Evolutionary conservation across 1,140 invertebrate genomes (phyloP).

Genomic region (Achroia grisella): DNA sequence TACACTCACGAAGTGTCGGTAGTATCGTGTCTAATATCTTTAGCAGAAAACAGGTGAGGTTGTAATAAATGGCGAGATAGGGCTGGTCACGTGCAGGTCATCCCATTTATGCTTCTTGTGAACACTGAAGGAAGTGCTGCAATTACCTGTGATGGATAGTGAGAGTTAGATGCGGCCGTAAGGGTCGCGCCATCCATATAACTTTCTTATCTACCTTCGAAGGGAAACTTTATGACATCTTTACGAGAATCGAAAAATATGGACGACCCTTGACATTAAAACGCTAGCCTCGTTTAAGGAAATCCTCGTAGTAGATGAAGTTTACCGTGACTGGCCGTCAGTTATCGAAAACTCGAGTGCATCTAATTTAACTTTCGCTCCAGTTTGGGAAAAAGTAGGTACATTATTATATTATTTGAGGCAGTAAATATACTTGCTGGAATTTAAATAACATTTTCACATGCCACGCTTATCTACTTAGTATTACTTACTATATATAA

Average conservation of each 20-base stretch:
- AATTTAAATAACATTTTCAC: too few relatives aligned
- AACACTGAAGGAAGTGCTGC: conserved; percentile 40
- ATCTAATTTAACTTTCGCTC: too few relatives aligned
- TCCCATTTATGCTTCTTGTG: conserved; percentile 44
- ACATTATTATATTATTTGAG: too few relatives aligned
- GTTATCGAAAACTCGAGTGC: not conserved
- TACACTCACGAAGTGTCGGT: not conserved
- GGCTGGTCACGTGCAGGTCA: conserved; percentile 38
- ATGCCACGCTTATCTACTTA: too few relatives aligned
- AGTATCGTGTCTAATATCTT: conserved; percentile 19
- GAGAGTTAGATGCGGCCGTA: conserved; percentile 35
- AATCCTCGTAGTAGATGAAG: conserved; percentile 1
- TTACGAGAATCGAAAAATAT: conserved; percentile 47
- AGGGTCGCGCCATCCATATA: conserved; percentile 37
- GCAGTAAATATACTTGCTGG: too few relatives aligned
- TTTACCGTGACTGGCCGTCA: not conserved
- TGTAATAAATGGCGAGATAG: conserved; percentile 34
- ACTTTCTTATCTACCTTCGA: conserved; percentile 43
- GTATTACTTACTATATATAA: too few relatives aligned
- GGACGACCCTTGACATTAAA: conserved; percentile 35
- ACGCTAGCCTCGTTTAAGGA: conserved; percentile 19
- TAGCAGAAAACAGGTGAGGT: conserved; percentile 20
- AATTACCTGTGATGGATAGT: conserved; percentile 46
- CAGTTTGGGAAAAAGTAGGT: too few relatives aligned
- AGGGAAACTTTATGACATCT: conserved; percentile 48